These are phyloP conservation scores for Orius laevigatus DNA, from an alignment of 1,140 invertebrate genomes.

Conservation along the genomic window DNA sequence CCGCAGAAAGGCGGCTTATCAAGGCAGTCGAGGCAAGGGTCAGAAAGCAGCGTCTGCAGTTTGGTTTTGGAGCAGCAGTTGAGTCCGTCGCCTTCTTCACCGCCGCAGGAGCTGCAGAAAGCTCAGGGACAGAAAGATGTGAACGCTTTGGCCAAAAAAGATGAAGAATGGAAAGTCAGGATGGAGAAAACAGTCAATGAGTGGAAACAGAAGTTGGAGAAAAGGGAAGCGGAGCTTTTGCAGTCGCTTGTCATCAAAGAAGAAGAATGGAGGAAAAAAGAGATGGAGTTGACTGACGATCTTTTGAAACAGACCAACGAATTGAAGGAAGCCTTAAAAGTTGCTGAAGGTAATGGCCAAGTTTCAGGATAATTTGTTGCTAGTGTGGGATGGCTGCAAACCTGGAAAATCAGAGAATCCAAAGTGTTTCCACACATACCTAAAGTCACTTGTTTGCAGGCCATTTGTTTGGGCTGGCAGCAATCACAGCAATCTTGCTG, in stretches of 20 bases:
- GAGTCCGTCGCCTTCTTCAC: background rate
- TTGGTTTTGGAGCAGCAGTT: conserved; percentile 28
- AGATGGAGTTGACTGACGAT: conserved; percentile 30
- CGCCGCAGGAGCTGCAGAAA: conserved; percentile 16
- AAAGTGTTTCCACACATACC: no score
- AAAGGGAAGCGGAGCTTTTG: conserved; percentile 32
- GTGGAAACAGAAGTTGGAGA: conserved; percentile 37
- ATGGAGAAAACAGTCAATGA: conserved; percentile 39
- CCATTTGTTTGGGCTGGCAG: no score
- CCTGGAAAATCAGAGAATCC: no score
- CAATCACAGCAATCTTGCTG: no score
- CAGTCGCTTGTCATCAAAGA: conserved; percentile 38
- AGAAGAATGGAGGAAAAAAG: conserved; percentile 45
- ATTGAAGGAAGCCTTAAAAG: conserved; percentile 39
- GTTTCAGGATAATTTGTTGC: no score
- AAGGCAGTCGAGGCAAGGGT: conserved; percentile 39
- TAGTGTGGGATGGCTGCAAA: no score
- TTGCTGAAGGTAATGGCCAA: conserved; percentile 37
- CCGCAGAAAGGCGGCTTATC: conserved; percentile 31
- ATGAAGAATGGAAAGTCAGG: conserved; percentile 35
- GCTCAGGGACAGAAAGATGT: conserved; percentile 29
- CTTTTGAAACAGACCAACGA: conserved; percentile 35
- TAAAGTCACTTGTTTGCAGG: no score
- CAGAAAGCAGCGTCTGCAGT: conserved; percentile 40
- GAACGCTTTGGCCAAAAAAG: conserved; percentile 28